Conservation (phyloP, 2,888 invertebrate genomes). For the Anorthoa munda region DNA sequence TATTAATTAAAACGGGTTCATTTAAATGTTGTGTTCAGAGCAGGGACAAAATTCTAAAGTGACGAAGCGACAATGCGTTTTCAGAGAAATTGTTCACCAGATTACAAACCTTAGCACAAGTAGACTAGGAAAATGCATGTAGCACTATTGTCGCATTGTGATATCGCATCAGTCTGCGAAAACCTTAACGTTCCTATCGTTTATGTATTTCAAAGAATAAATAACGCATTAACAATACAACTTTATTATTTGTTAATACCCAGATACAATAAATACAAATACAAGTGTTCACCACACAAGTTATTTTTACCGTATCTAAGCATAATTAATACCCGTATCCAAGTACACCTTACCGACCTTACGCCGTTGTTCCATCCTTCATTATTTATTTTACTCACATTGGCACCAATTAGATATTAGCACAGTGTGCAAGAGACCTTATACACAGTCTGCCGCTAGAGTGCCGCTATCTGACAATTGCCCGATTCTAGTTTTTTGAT, state of each 20-base stretch:
- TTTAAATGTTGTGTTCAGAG: not conserved
- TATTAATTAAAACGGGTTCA: not conserved
- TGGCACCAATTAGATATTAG: slow-evolving; percentile 22
- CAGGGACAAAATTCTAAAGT: not conserved
- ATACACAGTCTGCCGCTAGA: slow-evolving; percentile 10
- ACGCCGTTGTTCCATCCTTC: slow-evolving; percentile 34
- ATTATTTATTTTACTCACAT: slow-evolving; percentile 6
- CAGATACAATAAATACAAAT: not conserved
- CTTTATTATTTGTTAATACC: too few species aligned
- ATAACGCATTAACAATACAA: too few species aligned
- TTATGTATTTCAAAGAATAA: too few species aligned
- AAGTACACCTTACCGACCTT: slow-evolving; percentile 29
- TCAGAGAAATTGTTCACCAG: too few species aligned
- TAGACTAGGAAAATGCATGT: too few species aligned
- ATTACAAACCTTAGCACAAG: too few species aligned
- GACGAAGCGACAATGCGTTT: too few species aligned
- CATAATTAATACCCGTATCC: slow-evolving; percentile 23
- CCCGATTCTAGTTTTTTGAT: too few species aligned
- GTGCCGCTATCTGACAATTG: too few species aligned
- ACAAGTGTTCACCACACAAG: slow-evolving; percentile 22
- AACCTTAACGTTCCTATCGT: too few species aligned
- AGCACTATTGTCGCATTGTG: too few species aligned
- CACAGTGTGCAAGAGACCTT: slow-evolving; percentile 10
- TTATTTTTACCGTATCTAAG: slow-evolving; percentile 19
- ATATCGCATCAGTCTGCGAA: too few species aligned